These are phyloP conservation scores for Galagoides demidoff DNA, from an alignment of 2,797 vertebrate genomes.

Conservation along the genomic window DNA sequence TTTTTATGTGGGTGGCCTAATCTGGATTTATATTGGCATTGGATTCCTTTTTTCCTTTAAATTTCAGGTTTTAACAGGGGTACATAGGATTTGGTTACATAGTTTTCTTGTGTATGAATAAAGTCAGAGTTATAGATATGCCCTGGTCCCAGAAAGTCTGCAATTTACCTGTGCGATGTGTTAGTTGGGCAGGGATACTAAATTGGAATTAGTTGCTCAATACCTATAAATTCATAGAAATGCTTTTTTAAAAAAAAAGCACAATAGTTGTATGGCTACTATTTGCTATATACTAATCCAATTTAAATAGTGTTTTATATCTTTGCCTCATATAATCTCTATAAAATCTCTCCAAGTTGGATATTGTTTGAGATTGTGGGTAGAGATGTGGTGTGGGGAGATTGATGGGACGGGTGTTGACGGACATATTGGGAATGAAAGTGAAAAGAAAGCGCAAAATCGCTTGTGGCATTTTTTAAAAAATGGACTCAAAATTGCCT, in stretches of 20 bases:
- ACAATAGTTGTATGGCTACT: not conserved
- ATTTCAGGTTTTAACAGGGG: too few species aligned
- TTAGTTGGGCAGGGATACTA: too few species aligned
- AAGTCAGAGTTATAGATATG: too few species aligned
- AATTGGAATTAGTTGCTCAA: too few species aligned
- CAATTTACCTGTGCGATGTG: too few species aligned
- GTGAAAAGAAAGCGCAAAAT: not conserved
- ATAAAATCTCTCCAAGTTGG: not conserved
- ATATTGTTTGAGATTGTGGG: not conserved
- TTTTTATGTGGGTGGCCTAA: not conserved
- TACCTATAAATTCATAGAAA: too few species aligned
- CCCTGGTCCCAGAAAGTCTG: too few species aligned
- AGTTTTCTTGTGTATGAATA: too few species aligned
- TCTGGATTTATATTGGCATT: not conserved
- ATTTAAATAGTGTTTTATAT: not conserved
- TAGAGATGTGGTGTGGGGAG: fast-evolving
- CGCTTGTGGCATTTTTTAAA: not conserved
- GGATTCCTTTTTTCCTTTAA: not conserved
- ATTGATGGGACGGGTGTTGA: not conserved
- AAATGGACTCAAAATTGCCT: not conserved
- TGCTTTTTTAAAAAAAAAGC: not conserved
- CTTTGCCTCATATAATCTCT: not conserved
- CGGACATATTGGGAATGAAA: not conserved
- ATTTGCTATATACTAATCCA: not conserved
- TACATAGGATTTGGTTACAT: too few species aligned